Conservation (phyloP, 2,113 vertebrate genomes). For the Pomatostomus ruficeps region DNA sequence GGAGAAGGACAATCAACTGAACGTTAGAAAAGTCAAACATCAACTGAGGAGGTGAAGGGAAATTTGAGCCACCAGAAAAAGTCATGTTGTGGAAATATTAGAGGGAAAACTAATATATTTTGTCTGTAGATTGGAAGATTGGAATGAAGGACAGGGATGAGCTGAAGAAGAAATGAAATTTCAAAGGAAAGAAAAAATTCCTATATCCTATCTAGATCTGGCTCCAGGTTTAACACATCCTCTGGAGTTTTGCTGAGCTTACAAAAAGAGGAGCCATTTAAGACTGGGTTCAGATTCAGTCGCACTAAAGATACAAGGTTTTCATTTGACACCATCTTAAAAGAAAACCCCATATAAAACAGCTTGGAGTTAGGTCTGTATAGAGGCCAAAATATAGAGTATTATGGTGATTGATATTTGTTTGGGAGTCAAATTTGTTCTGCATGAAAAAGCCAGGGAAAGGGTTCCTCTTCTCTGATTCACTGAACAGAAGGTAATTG, state of each 20-base stretch:
- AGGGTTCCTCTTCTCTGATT: slow-evolving; percentile 46
- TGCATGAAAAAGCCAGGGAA: slow-evolving; percentile 61
- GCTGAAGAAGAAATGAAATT: not conserved
- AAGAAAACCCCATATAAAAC: not conserved
- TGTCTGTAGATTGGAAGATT: not conserved
- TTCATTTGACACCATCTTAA: not conserved
- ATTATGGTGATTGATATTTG: slow-evolving; percentile 65
- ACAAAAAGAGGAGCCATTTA: not conserved
- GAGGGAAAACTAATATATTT: not conserved
- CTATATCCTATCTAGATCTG: not conserved
- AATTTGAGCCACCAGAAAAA: not conserved
- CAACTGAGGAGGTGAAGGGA: not conserved
- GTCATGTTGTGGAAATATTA: not conserved
- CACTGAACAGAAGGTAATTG: slow-evolving; percentile 57
- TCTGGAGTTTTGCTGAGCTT: not conserved
- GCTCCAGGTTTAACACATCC: not conserved
- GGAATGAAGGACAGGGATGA: not conserved
- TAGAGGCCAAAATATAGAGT: slow-evolving; percentile 41
- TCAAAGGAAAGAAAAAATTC: not conserved
- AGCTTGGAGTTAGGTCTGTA: slow-evolving; percentile 5
- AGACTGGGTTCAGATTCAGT: not conserved
- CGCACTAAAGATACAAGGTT: not conserved
- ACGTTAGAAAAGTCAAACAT: not conserved
- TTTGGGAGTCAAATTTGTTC: slow-evolving; percentile 66
- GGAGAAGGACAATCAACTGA: not conserved